These are phyloP conservation scores for Florisuga fusca DNA, from an alignment of 2,797 vertebrate genomes.

Conservation along the genomic window DNA sequence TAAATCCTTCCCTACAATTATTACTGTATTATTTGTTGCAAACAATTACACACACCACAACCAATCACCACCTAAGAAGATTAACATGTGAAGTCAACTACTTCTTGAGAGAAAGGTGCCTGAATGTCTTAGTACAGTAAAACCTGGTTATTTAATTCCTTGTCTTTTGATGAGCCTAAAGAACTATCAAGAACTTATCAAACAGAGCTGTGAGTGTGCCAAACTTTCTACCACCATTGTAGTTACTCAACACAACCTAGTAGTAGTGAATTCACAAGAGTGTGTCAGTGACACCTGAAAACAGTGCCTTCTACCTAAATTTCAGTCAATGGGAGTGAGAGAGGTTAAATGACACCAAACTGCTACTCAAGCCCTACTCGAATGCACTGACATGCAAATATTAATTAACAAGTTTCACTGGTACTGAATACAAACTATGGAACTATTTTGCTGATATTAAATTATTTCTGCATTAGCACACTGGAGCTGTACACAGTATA, in stretches of 20 bases:
- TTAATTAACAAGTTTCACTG: background rate
- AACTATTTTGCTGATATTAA: background rate
- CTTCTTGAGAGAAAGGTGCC: background rate
- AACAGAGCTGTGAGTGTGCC: background rate
- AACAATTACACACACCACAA: background rate
- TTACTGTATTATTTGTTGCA: background rate
- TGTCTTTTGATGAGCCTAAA: background rate
- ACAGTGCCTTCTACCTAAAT: background rate
- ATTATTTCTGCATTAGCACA: background rate
- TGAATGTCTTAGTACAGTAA: background rate
- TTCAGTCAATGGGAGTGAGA: background rate
- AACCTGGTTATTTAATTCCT: background rate
- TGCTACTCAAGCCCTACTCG: background rate
- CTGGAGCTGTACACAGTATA: background rate
- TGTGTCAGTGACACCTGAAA: background rate
- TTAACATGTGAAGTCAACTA: background rate
- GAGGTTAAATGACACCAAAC: background rate
- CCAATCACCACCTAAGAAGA: background rate
- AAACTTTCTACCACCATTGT: background rate
- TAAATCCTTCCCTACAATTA: background rate
- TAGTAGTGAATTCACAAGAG: accelerated
- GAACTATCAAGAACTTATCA: background rate
- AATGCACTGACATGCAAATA: background rate
- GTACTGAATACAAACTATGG: background rate
- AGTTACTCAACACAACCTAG: background rate